Evolutionary conservation across 2,797 vertebrate genomes (phyloP).

Genomic region (Poeciliopsis infans): DNA sequence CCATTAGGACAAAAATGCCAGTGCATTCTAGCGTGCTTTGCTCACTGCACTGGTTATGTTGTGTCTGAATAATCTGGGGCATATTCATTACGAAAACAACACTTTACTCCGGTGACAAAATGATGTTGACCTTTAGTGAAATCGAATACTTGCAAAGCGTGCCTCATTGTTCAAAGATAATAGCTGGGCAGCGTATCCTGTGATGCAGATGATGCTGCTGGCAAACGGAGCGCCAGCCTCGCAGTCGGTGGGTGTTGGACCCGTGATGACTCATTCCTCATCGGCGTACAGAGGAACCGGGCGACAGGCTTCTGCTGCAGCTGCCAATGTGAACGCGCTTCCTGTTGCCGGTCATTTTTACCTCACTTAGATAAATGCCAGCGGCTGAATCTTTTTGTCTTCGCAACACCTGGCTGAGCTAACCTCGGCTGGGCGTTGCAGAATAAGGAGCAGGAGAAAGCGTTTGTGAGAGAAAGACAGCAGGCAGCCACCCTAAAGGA

Average conservation of each 20-base stretch:
- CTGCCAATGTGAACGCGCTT: constrained; percentile 44
- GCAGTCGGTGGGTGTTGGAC: constrained; percentile 46
- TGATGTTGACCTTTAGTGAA: constrained; percentile 73
- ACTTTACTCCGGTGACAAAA: constrained; percentile 72
- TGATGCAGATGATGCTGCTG: constrained; percentile 67
- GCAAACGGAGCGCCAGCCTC: constrained; percentile 50
- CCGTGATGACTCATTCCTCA: constrained; percentile 69
- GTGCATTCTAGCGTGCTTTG: constrained; percentile 32
- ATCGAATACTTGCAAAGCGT: constrained; percentile 60
- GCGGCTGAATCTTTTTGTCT: constrained; percentile 48
- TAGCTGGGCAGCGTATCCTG: constrained; percentile 59
- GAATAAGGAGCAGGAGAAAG: constrained; percentile 23
- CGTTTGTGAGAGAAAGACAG: constrained; percentile 31
- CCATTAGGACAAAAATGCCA: constrained; percentile 22
- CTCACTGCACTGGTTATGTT: constrained; percentile 27
- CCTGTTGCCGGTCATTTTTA: constrained; percentile 43
- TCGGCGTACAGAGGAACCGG: constrained; percentile 49
- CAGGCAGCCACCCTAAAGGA: constrained; percentile 52
- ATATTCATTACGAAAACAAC: constrained; percentile 71
- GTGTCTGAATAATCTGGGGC: constrained; percentile 56
- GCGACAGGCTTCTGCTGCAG: constrained; percentile 61
- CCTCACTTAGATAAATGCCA: constrained; percentile 49
- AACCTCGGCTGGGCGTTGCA: constrained; percentile 29
- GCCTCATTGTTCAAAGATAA: constrained; percentile 75
- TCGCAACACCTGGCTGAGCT: constrained; percentile 37